Evolutionary conservation across 2,113 vertebrate species (phyloP), one percentile per base, ranked within the genome.

Genomic region (Seriola quinqueradiata): DNA sequence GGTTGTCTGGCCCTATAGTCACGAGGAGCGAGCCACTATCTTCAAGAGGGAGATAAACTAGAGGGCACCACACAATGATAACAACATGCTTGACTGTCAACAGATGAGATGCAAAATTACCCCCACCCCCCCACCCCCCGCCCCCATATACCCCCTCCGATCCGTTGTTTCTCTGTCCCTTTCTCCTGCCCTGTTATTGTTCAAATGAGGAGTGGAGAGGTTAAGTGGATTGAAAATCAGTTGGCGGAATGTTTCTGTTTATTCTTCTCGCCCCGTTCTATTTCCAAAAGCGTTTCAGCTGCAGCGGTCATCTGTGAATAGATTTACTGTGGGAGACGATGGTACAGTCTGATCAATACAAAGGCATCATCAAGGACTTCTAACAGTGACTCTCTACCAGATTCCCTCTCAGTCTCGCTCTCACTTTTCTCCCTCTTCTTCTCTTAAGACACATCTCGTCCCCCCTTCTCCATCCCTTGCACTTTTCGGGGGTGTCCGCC

Each of bases 81-180:
- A 94, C 92, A 93, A 93, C 94, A 92, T 91, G 87, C 85, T 89
- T 89, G 91, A 92, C 89, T 94, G 93, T 94, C 94, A 94, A 94
- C 94, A 94, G 92, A 93, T 87, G 81, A 92, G 88, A 93, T 94
- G 91, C 88, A 93, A 94, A 95, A 92, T 88, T 75, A 83, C 74
- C 67, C 79, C 77, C 70, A 46, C 34, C 57, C 42, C 32, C 48
- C 3, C 2, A 10, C 1, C 13, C 23, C 32, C 64, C 52, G 36
- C 32, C 2, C 58, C 14, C 23, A 28, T 28, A 2, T 21, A 12
- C 28, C 46, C 54, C 70, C 69, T 25, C 70, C 79, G 75, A 59
- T 85, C 85, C 66, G 0, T 66, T 87, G 73, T 81, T 66, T 61
- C 78, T 77, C 69, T 70, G 68, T 87, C 79, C 72, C 67, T 79